Conservation (phyloP, 2,113 vertebrate species). For the Xiphophorus couchianus region DNA sequence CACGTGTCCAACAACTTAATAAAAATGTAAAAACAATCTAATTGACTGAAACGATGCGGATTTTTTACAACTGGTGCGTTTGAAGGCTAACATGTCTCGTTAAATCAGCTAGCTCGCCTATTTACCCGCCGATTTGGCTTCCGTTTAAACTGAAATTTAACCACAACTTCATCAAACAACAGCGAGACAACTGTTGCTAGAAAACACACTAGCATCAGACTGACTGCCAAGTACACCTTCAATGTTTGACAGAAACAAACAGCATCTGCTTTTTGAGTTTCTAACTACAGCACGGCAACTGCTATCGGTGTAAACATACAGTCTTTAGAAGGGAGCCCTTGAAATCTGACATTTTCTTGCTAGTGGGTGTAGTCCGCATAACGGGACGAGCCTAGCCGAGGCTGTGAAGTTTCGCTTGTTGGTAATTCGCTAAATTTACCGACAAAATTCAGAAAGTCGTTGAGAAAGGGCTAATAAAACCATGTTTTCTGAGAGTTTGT, state of each 20-base stretch:
- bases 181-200: background rate
- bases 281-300: fast-evolving
- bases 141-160: slow-evolving; percentile 15
- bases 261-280: background rate
- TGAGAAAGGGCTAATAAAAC: background rate
- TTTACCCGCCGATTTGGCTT: slow-evolving; percentile 41
- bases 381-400: slow-evolving; percentile 42
- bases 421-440: slow-evolving; percentile 4
- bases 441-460: background rate
- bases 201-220: fast-evolving
- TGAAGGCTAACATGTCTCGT: background rate
- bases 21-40: no score
- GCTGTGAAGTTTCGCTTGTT: slow-evolving; percentile 37
- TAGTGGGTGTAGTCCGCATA: slow-evolving; percentile 62
- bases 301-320: background rate
- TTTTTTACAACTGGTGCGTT: background rate
- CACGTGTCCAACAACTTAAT: no score
- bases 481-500: background rate
- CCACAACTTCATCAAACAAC: background rate
- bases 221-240: background rate
- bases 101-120: slow-evolving; percentile 13
- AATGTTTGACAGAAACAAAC: background rate
- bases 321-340: background rate
- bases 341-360: slow-evolving; percentile 30
- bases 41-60: no score